A percentile compares a stretch with the other conserved stretches of the same genome.
Conservation (phyloP, 2,888 invertebrate genomes). For the Plagodis pulveraria region DNA sequence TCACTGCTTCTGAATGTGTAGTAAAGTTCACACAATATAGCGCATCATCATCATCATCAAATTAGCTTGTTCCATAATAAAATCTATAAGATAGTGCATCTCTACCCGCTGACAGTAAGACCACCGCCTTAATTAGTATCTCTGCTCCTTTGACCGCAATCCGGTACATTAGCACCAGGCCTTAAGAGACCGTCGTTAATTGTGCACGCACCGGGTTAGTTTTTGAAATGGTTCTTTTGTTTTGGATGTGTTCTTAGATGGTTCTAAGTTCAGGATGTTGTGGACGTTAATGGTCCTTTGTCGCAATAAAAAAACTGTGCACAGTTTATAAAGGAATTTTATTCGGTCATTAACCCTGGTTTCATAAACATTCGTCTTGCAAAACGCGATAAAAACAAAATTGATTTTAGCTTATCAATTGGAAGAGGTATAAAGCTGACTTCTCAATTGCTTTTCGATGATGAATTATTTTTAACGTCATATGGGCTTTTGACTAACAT, state of each 20-base stretch:
- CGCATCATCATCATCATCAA: not conserved
- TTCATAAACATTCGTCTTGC: too few species aligned
- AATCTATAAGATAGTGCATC: not conserved
- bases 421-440: too few species aligned
- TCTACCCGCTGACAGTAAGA: constrained; percentile 8
- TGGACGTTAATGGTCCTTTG: constrained; percentile 19
- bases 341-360: not conserved
- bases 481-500: too few species aligned
- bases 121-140: constrained; percentile 31
- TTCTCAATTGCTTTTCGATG: too few species aligned
- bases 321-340: not conserved
- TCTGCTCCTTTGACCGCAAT: constrained; percentile 33
- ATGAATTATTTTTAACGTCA: too few species aligned
- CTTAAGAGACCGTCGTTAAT: constrained; percentile 31
- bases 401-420: too few species aligned
- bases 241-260: constrained; percentile 21
- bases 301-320: constrained; percentile 4
- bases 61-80: not conserved
- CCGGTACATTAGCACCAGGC: constrained; percentile 33
- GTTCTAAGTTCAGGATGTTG: constrained; percentile 19
- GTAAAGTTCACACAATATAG: too few species aligned
- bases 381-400: too few species aligned
- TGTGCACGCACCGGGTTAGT: constrained; percentile 31
- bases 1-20: too few species aligned
- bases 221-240: constrained; percentile 33